Percentiles rank a stretch among this genome's conserved stretches.
Evolutionary conservation across 1,140 invertebrate species (phyloP).

Genomic region (Drosophila tsacasi): DNA sequence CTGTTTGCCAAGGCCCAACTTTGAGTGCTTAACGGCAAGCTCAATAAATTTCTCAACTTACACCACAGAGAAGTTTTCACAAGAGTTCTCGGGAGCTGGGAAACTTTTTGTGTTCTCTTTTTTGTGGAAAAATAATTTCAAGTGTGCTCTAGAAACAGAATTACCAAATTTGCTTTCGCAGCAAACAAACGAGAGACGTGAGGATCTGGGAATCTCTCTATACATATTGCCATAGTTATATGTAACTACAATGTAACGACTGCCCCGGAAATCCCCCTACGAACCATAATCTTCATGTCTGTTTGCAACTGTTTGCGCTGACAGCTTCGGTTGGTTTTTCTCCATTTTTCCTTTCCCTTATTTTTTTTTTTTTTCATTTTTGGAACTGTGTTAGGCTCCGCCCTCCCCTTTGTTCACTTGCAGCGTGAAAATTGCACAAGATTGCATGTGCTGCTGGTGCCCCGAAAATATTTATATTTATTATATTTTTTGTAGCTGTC

Average conservation of each 20-base stretch:
- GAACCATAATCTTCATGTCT: slow-evolving; percentile 77
- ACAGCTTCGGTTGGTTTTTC: slow-evolving; percentile 53
- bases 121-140: slow-evolving; percentile 34
- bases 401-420: slow-evolving; percentile 21
- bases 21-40: slow-evolving; percentile 38
- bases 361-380: not conserved
- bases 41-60: slow-evolving; percentile 45
- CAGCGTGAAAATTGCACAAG: slow-evolving; percentile 77
- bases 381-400: slow-evolving; percentile 19
- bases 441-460: slow-evolving; percentile 73
- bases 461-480: slow-evolving; percentile 71
- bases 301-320: slow-evolving; percentile 79
- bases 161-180: slow-evolving; percentile 52
- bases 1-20: slow-evolving; percentile 33
- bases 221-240: slow-evolving; percentile 15
- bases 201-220: slow-evolving; percentile 43
- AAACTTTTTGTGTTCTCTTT: slow-evolving; percentile 27
- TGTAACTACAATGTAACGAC: slow-evolving; percentile 46
- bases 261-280: slow-evolving; percentile 36
- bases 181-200: slow-evolving; percentile 47
- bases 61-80: slow-evolving; percentile 36
- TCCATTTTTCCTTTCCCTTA: not conserved
- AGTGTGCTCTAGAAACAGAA: slow-evolving; percentile 39
- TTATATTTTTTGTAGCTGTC: slow-evolving; percentile 73
- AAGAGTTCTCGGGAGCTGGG: slow-evolving; percentile 4